phyloP scores from a whole-genome alignment of 2,888 invertebrate genomes.

The Steinernema hermaphroditum region DNA sequence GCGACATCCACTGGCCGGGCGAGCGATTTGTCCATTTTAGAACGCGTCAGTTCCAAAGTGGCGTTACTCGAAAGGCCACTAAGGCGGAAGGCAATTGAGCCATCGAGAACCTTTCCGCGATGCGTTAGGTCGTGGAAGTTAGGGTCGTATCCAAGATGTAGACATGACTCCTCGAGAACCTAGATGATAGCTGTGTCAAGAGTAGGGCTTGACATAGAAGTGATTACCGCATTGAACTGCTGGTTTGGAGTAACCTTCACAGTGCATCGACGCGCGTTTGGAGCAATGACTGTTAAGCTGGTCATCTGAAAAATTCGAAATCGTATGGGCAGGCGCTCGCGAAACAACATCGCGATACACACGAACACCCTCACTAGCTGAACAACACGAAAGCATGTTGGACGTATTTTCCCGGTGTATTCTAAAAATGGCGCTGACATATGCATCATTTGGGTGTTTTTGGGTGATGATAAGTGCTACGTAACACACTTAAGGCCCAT shows the following conservation, averaged over 20 bases:
- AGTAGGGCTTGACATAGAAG: neutral
- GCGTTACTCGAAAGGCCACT: conserved; percentile 88
- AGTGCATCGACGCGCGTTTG: conserved; percentile 49
- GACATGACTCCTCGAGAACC: conserved; percentile 80
- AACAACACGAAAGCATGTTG: too few relatives aligned
- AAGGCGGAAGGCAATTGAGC: conserved; percentile 79
- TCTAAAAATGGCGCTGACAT: too few relatives aligned
- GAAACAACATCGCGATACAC: too few relatives aligned
- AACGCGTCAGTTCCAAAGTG: conserved; percentile 78
- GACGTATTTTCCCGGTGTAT: too few relatives aligned
- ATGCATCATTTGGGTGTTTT: too few relatives aligned
- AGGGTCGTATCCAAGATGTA: conserved; percentile 76
- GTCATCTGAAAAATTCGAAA: conserved; percentile 41
- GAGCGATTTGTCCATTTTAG: conserved; percentile 54
- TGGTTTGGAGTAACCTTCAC: conserved; percentile 50
- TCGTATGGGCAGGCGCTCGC: too few relatives aligned
- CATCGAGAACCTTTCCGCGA: conserved; percentile 79
- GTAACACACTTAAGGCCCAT: too few relatives aligned
- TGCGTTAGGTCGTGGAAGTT: conserved; percentile 81
- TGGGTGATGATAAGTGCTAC: too few relatives aligned
- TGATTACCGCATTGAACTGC: conserved; percentile 43
- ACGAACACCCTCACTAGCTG: too few relatives aligned
- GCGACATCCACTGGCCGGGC: conserved; percentile 47
- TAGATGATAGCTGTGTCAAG: conserved; percentile 29
- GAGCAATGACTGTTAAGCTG: conserved; percentile 49